Evolutionary conservation across 2,888 invertebrate genomes (phyloP).

Genomic region (Lottia gigantea): DNA sequence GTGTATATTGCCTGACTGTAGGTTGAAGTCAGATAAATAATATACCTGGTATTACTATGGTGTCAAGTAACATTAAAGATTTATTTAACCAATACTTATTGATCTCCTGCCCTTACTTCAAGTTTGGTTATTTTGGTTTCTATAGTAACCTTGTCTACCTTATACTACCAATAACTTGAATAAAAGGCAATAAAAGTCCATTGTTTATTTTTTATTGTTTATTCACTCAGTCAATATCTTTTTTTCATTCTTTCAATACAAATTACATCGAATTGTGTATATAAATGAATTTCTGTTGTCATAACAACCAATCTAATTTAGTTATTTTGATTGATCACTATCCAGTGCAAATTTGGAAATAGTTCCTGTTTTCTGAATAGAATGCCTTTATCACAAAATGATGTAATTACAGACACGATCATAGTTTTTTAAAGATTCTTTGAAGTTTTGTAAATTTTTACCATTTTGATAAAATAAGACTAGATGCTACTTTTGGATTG

Average conservation of each 20-base stretch:
- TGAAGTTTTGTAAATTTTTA: too few species aligned
- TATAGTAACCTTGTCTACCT: slow-evolving; percentile 26
- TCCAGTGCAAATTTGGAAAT: too few species aligned
- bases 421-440: too few species aligned
- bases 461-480: too few species aligned
- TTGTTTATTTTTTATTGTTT: slow-evolving; percentile 22
- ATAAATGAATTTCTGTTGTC: slow-evolving; percentile 2
- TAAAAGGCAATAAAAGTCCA: slow-evolving; percentile 20
- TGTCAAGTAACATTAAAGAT: slow-evolving; percentile 41
- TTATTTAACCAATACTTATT: slow-evolving; percentile 54
- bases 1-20: too few species aligned
- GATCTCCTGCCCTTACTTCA: slow-evolving; percentile 22
- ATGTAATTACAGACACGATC: too few species aligned
- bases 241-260: background rate
- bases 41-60: too few species aligned
- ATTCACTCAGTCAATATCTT: slow-evolving; percentile 7
- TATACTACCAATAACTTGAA: slow-evolving; percentile 27
- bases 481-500: too few species aligned
- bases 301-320: background rate
- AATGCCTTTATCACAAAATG: too few species aligned
- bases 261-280: background rate
- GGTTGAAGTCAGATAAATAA: too few species aligned
- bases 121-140: slow-evolving; percentile 30
- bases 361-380: too few species aligned
- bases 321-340: too few species aligned